Base-by-base conservation (phyloP, 1,140 invertebrate species). In the Cataglyphis hispanica region DNA sequence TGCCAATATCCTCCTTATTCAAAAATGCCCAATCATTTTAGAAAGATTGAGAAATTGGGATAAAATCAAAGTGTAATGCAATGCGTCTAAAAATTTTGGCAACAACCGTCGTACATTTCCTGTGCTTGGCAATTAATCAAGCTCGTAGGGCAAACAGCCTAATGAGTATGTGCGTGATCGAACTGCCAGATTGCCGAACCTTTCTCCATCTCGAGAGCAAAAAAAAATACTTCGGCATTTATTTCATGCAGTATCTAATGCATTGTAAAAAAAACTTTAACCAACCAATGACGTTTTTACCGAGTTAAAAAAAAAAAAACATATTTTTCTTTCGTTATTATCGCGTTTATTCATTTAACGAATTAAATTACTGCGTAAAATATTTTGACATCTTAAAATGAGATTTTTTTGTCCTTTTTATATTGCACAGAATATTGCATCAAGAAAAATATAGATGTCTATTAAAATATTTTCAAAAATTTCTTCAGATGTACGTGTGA, bases 11-110 rank as follows among this genome's bases (percentile, higher is more conserved):
- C 13, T 25, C 10, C 13, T 5, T 37, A 27, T 61, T 53, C 43
- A 37, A 81, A 70, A 81, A 13, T 37, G 61, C 25, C 13, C 13
- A 22, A 43, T 67, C 43, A 56, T 8, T 40, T 37, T 27, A n/a
- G 27, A 19, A 78, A 50, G 27, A 78, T 78, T 66, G 11, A 70
- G 66, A 83, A 86, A 58, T 25, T 25, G 19, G 13, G n/a, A n/a
- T 19, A 43, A 64, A 40, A 43, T 3, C 8, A 27, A 80, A n/a
- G 22, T 66, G 61, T 43, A 66, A 58, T 72, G 25, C n/a, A 27
- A 27, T 10, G 4, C 56, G 70, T 69, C 70, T 60, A 43, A 76
- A 87, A 75, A 87, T 76, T 87, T 69, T 87, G 70, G 86, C 86
- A 87, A 76, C 70, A 40, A 40, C 53, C 25, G 19, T 69, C 86